Evolutionary conservation across 2,888 invertebrate species (phyloP), one percentile per base, ranked within the genome.

Genomic region (Alcis repandata): DNA sequence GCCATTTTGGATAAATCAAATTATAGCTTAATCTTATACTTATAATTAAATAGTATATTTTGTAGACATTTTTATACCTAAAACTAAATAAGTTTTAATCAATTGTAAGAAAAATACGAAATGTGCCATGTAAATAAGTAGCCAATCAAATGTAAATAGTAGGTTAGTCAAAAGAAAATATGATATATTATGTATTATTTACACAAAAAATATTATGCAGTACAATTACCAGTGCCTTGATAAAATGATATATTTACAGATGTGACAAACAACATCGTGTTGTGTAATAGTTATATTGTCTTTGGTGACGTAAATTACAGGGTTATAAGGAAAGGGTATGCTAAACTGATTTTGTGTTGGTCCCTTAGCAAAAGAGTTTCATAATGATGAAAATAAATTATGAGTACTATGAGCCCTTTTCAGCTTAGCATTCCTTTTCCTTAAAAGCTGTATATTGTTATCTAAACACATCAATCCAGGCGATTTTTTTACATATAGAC

Each of bases 61-160:
- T 66, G 63, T 54, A 36, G 20, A 51, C n/a, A 27, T 54, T 65
- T 62, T 58, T 56, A 63, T 19, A 61, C 36, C 9, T 43, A 59
- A 27, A 59, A 54, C 43, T 56, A 33, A 48, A 4, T 32, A 51
- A 27, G 11, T 17, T 48, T 41, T 33, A 19, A 49, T 48, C 15
- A 15, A 59, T 17, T 38, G 7, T 52, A 45, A 22, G 43, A 38
- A 32, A 67, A 63, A 60, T 46, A 61, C 84, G 84, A 84, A 77
- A 84, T 81, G 91, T 92, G 92, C 92, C 92, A 92, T 92, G 89
- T 90, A 88, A 82, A 88, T 88, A 88, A 85, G 79, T 83, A 80
- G 75, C 69, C 65, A 73, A 70, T 67, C 48, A 74, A 68, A 59
- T 75, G 77, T 78, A 77, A 73, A 77, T 79, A 73, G 72, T 70